Conservation (phyloP, 2,113 vertebrate genomes). For the Oophaga pumilio region DNA sequence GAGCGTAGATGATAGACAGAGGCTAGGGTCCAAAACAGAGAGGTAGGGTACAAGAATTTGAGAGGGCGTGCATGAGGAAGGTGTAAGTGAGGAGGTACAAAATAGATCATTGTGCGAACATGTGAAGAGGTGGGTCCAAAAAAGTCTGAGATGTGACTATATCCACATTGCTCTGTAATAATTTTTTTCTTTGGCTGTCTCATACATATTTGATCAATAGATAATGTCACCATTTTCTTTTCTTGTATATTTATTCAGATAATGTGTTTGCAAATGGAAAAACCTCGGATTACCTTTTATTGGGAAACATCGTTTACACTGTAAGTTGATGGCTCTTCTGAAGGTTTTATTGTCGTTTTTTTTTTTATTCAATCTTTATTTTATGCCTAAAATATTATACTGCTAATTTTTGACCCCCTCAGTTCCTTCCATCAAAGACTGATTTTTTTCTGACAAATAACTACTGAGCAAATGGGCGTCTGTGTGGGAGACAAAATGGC, state of each 20-base stretch:
- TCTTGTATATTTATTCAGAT: conserved; percentile 74
- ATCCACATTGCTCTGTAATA: neutral
- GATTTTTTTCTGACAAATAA: neutral
- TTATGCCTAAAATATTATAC: neutral
- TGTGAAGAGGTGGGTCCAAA: too few species aligned
- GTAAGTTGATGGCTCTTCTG: conserved; percentile 73
- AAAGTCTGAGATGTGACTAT: too few species aligned
- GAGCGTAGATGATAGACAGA: too few species aligned
- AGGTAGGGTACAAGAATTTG: too few species aligned
- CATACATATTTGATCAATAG: neutral
- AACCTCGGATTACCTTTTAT: conserved; percentile 93
- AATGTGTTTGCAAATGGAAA: conserved; percentile 90
- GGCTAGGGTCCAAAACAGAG: too few species aligned
- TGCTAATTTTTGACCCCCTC: neutral
- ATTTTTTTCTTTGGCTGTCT: neutral
- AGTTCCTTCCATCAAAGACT: neutral
- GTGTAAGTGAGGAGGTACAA: too few species aligned
- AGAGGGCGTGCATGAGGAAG: too few species aligned
- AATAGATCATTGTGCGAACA: too few species aligned
- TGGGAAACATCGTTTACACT: conserved; percentile 98
- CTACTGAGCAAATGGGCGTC: neutral
- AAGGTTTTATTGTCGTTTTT: too few species aligned
- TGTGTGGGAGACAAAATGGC: neutral
- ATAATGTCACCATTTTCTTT: neutral
- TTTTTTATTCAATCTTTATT: neutral